Evolutionary conservation across 2,113 vertebrate genomes (phyloP).

Genomic region (Scortum barcoo): DNA sequence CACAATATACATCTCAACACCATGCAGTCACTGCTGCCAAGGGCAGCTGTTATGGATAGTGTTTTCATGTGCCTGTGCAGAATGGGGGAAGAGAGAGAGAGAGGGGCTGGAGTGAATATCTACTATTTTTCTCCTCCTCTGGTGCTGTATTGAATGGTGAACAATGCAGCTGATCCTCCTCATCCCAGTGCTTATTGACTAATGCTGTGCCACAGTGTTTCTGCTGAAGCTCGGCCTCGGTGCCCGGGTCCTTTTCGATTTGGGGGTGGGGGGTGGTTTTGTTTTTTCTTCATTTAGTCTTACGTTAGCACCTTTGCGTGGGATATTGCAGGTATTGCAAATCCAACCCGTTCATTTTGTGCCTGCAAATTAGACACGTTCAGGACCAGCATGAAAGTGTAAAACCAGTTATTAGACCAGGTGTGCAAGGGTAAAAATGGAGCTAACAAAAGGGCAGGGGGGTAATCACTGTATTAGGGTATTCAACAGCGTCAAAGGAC

Average conservation of each 20-base stretch:
- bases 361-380: slow-evolving; percentile 26
- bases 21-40: slow-evolving; percentile 43
- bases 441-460: neutral
- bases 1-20: slow-evolving; percentile 40
- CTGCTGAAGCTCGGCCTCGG: slow-evolving; percentile 40
- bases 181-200: slow-evolving; percentile 66
- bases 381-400: neutral
- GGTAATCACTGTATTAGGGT: neutral
- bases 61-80: slow-evolving; percentile 49
- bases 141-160: slow-evolving; percentile 56
- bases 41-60: slow-evolving; percentile 48
- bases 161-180: slow-evolving; percentile 65
- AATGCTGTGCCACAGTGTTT: slow-evolving; percentile 40
- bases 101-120: slow-evolving; percentile 47
- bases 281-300: neutral
- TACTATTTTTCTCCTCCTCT: slow-evolving; percentile 51
- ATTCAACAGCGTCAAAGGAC: neutral
- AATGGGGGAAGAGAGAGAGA: slow-evolving; percentile 31
- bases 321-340: neutral
- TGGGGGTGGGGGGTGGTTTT: neutral
- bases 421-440: slow-evolving; percentile 1
- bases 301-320: slow-evolving; percentile 23
- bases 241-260: slow-evolving; percentile 62
- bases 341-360: neutral
- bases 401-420: slow-evolving; percentile 1